Conservation (phyloP, 1,140 invertebrate genomes). For the Drosophila teissieri region DNA sequence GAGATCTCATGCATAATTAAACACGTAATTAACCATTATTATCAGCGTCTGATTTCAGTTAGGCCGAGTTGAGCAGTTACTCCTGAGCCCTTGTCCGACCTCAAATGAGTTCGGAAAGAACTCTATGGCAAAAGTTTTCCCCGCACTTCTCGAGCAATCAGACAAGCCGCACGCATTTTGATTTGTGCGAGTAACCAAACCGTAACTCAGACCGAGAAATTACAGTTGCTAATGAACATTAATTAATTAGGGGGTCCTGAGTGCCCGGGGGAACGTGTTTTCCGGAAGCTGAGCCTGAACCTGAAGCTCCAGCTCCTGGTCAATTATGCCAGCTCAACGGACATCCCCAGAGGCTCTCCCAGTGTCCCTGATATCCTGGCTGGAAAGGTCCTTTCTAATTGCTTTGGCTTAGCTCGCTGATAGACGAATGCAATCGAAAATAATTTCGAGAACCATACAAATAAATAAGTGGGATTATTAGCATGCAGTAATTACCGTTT, state of each 20-base stretch:
- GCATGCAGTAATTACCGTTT: not conserved
- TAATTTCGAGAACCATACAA: conserved; percentile 1
- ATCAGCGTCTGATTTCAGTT: conserved; percentile 78
- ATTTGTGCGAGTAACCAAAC: conserved; percentile 63
- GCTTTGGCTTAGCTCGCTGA: not conserved
- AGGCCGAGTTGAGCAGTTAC: conserved; percentile 34
- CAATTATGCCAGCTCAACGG: conserved; percentile 56
- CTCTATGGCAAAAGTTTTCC: conserved; percentile 46
- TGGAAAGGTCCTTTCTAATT: conserved; percentile 6
- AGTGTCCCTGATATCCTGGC: not conserved
- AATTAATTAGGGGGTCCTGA: conserved; percentile 68
- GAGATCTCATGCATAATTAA: conserved; percentile 77
- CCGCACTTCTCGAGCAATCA: conserved; percentile 55
- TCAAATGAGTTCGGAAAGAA: conserved; percentile 75
- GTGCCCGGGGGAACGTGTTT: conserved; percentile 40
- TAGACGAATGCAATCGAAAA: conserved; percentile 5
- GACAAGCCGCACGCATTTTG: conserved; percentile 62
- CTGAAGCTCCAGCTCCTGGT: conserved; percentile 16
- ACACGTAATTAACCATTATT: conserved; percentile 83
- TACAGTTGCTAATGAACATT: conserved; percentile 76
- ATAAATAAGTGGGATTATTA: too few species aligned
- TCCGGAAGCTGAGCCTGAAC: conserved; percentile 41
- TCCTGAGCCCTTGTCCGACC: conserved; percentile 32
- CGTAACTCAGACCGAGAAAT: conserved; percentile 32
- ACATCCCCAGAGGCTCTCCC: not conserved